Conservation (phyloP, 2,888 invertebrate genomes). For the Eremobia ochroleuca region DNA sequence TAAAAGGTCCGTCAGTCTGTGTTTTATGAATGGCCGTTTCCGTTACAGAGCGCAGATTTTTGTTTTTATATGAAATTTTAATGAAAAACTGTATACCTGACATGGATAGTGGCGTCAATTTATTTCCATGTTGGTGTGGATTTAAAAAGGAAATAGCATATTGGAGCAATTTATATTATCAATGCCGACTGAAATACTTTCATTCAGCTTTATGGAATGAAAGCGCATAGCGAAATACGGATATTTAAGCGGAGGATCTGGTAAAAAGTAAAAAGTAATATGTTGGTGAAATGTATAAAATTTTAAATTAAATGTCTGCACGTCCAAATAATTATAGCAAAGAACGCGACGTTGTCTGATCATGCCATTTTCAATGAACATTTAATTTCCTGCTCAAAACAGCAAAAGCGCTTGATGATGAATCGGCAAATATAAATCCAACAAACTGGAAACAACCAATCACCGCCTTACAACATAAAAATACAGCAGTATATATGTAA, state of each 20-base stretch:
- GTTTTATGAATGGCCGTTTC: conserved; percentile 66
- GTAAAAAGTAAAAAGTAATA: not conserved
- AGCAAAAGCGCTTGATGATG: conserved; percentile 29
- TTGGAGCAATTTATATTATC: conserved; percentile 58
- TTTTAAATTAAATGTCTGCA: conserved; percentile 3
- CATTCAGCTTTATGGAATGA: conserved; percentile 25
- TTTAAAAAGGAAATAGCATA: conserved; percentile 57
- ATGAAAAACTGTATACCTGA: conserved; percentile 37
- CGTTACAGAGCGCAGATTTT: conserved; percentile 55
- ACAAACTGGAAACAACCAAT: conserved; percentile 47
- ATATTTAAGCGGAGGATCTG: conserved; percentile 7
- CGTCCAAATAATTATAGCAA: conserved; percentile 26
- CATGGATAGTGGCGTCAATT: conserved; percentile 47
- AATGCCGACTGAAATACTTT: conserved; percentile 50
- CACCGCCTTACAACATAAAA: conserved; percentile 5
- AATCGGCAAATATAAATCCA: conserved; percentile 37
- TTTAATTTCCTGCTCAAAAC: conserved; percentile 53
- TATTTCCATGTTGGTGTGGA: conserved; percentile 41
- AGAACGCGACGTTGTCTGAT: conserved; percentile 20
- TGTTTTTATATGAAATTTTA: conserved; percentile 54
- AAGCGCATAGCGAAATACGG: conserved; percentile 1
- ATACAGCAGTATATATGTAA: conserved; percentile 37
- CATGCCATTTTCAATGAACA: conserved; percentile 43
- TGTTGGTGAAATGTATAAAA: not conserved
- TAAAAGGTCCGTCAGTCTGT: conserved; percentile 68